A percentile compares a stretch with the other conserved stretches of the same genome.
Conservation (phyloP, 2,113 vertebrate species). For the Pygoscelis antarcticus region DNA sequence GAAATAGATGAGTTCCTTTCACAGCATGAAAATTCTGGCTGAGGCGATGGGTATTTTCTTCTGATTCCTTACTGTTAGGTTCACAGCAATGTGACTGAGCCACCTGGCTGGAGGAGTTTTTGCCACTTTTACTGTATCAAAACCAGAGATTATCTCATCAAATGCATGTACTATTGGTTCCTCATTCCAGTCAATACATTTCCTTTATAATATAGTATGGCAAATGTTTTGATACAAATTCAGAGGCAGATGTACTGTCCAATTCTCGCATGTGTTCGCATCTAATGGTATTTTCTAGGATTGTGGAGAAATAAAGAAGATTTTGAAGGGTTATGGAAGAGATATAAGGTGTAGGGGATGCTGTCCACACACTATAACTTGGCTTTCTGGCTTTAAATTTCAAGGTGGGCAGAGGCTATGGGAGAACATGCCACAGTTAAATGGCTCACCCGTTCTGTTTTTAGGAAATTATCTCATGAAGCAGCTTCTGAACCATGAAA, state of each 20-base stretch:
- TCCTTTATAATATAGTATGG: not conserved
- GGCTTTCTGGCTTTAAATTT: not conserved
- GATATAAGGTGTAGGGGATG: not conserved
- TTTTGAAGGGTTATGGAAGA: not conserved
- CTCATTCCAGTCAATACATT: not conserved
- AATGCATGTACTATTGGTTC: fast-evolving
- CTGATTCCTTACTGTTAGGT: not conserved
- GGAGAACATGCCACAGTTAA: not conserved
- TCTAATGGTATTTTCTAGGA: not conserved
- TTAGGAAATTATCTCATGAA: not conserved
- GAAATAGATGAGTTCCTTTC: conserved; percentile 46
- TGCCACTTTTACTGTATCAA: not conserved
- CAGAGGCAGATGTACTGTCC: not conserved
- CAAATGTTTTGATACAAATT: not conserved
- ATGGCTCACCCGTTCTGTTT: not conserved
- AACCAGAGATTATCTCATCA: not conserved
- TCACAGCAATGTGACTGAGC: not conserved
- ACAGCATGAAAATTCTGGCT: conserved; percentile 16
- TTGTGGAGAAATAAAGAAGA: not conserved
- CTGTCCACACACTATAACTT: not conserved
- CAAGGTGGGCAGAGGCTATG: not conserved
- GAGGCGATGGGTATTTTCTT: not conserved
- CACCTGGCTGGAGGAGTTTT: not conserved
- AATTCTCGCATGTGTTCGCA: not conserved
- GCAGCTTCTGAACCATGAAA: not conserved